Evolutionary conservation across 2,797 vertebrate genomes (phyloP).

Genomic region (Anas bahamensis): DNA sequence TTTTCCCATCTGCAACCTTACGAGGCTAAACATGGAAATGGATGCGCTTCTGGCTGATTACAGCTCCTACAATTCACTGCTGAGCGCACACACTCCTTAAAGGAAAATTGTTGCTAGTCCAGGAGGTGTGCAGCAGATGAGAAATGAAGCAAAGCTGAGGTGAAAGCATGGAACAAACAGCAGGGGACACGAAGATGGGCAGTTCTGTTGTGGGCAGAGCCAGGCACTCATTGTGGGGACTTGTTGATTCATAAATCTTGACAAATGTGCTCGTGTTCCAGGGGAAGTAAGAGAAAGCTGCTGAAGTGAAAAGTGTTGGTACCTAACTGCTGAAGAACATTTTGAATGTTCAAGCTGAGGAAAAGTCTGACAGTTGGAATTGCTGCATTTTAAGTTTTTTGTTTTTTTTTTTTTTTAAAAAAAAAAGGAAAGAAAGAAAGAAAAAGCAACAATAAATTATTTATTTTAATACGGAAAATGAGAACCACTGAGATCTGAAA

Average conservation of each 20-base stretch:
- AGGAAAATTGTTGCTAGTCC: slow-evolving; percentile 1
- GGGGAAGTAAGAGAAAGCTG: slow-evolving; percentile 8
- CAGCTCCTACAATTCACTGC: background rate
- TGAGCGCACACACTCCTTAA: background rate
- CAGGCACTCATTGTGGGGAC: background rate
- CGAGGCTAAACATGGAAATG: background rate
- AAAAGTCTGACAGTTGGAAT: background rate
- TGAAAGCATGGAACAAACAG: background rate
- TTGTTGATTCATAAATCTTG: slow-evolving; percentile 44
- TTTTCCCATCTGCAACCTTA: background rate
- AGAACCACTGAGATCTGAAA: background rate
- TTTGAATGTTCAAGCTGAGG: background rate
- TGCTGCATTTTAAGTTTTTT: background rate
- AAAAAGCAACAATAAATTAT: background rate
- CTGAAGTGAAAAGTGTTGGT: background rate
- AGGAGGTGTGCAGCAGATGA: background rate
- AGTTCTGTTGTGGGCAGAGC: background rate
- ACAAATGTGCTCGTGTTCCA: background rate
- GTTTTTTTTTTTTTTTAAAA: too few relatives aligned
- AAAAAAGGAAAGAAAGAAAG: background rate
- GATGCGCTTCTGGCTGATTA: background rate
- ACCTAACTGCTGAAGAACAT: background rate
- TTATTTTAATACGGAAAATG: background rate
- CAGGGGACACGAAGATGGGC: background rate
- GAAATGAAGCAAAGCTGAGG: slow-evolving; percentile 43